phyloP scores from a whole-genome alignment of 2,113 vertebrate species.

The Saccopteryx bilineata region DNA sequence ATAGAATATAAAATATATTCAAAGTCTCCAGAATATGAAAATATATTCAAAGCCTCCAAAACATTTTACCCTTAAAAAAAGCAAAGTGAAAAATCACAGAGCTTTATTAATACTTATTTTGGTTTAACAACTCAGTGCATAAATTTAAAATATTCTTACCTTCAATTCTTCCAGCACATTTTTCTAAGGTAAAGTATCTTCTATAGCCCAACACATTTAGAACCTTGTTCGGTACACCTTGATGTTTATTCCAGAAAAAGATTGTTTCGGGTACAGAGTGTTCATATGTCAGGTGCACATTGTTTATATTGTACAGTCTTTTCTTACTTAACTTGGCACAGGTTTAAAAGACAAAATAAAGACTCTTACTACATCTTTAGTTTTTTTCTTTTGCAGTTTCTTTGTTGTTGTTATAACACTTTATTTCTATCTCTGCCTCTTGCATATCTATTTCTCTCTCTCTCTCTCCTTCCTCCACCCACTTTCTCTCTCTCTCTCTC shows the following conservation, averaged over 20 bases:
- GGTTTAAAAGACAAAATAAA: constrained; percentile 15
- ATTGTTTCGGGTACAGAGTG: not conserved
- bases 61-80: constrained; percentile 44
- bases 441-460: not conserved
- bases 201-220: not conserved
- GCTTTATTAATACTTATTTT: not conserved
- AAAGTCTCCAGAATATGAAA: constrained; percentile 3
- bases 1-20: constrained; percentile 11
- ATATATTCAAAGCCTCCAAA: not conserved
- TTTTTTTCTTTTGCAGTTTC: not conserved
- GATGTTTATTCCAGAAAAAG: not conserved
- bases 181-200: not conserved
- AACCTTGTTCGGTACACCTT: not conserved
- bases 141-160: constrained; percentile 37
- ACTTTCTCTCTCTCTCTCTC: not conserved
- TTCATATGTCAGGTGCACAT: constrained; percentile 28
- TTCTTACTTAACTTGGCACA: not conserved
- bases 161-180: not conserved
- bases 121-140: not conserved
- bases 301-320: not conserved
- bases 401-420: not conserved
- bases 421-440: not conserved
- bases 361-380: not conserved
- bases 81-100: not conserved
- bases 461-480: not conserved